phyloP scores from a whole-genome alignment of 2,113 vertebrate species.

The Speoplatyrhinus poulsoni region DNA sequence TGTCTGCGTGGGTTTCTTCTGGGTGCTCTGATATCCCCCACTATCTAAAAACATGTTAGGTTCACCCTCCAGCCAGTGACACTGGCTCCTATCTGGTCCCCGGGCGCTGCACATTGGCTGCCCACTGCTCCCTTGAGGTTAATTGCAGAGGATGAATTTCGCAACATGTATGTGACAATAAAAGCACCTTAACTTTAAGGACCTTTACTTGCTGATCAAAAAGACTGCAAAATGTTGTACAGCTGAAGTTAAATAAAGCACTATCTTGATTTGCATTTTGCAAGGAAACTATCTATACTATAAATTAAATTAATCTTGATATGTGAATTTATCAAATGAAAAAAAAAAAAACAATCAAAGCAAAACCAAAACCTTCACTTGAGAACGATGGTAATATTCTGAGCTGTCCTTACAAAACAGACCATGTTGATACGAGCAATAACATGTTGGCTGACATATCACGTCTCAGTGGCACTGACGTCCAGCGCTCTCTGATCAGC shows the following conservation, averaged over 20 bases:
- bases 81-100: too few relatives aligned
- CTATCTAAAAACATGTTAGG: too few relatives aligned
- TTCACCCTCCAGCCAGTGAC: too few relatives aligned
- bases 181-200: too few relatives aligned
- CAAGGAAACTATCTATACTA: neutral
- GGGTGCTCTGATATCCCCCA: too few relatives aligned
- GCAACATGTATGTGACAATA: too few relatives aligned
- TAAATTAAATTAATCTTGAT: neutral
- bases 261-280: neutral
- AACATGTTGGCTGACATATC: constrained; percentile 14
- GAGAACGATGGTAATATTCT: neutral
- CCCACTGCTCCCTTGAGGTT: too few relatives aligned
- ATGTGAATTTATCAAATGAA: neutral
- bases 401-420: neutral
- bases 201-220: neutral
- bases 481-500: constrained; percentile 33
- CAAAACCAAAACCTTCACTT: neutral
- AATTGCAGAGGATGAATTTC: too few relatives aligned
- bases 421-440: neutral
- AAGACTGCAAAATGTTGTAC: too few relatives aligned
- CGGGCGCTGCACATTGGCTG: too few relatives aligned
- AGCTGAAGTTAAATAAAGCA: too few relatives aligned
- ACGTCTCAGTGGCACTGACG: constrained; percentile 7
- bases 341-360: neutral
- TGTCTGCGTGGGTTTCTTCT: too few relatives aligned